Evolutionary conservation across 2,797 vertebrate species (phyloP), one percentile per base, ranked within the genome.

Genomic region (Chaenodraco wilsoni): DNA sequence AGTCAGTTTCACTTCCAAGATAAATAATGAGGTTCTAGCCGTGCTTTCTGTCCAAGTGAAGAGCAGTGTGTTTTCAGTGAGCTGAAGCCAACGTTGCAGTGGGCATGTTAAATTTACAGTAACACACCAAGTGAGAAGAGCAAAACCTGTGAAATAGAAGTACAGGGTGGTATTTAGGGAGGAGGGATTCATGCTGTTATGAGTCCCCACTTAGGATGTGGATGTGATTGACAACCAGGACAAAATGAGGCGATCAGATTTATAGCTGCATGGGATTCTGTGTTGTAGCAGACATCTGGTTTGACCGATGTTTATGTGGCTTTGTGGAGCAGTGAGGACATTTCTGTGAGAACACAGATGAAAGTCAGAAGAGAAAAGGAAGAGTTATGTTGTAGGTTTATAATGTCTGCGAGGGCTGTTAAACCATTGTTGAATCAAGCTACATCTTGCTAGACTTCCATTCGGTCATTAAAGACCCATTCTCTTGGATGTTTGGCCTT

Each of bases 161-260:
- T 70, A 61, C 40, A 43, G 83, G 83, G 75, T 1, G 49, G 82
- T 64, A 65, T 58, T 77, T 83, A 87, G 78, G 63, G 68, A 19
- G 71, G 80, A 88, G 65, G 80, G 83, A 82, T 81, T 85, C 81
- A 72, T 69, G 79, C 70, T 74, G 80, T 85, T 84, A 85, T 14
- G 76, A 84, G 85, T 82, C 78, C 70, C 82, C 78, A 78, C 79
- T 88, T 81, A 82, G 85, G 86, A 87, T 83, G 68, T 75, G 76
- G 79, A 69, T 89, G 76, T 91, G 93, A 93, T 87, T 90, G 92
- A 92, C 92, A 93, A 76, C 13, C 40, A 78, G 76, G 69, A 83
- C 66, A 66, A 87, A 79, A 83, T 72, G 46, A 86, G 69, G 61
- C 62, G n/a, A 84, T 81, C 43, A 84, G 87, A 91, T 88, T 91